Conservation (phyloP, 2,888 invertebrate genomes). For the Entomobrya proxima region DNA sequence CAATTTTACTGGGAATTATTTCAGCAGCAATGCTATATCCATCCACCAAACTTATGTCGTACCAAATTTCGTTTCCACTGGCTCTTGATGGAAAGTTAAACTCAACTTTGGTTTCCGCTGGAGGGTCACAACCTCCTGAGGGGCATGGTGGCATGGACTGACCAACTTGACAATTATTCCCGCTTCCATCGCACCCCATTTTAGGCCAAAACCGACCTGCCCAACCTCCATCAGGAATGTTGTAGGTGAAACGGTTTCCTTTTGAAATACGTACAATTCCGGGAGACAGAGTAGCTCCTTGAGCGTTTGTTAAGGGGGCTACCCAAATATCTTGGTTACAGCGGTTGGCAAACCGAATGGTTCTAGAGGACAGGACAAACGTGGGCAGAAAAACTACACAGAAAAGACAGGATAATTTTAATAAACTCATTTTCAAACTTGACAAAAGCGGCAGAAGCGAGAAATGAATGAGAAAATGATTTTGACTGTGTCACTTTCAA, state of each 20-base stretch:
- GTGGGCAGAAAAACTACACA: too few relatives aligned
- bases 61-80: constrained; percentile 78
- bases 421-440: too few relatives aligned
- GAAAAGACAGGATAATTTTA: too few relatives aligned
- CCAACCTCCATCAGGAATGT: constrained; percentile 62
- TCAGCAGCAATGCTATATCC: constrained; percentile 78
- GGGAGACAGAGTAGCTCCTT: constrained; percentile 41
- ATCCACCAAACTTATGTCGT: constrained; percentile 80
- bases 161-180: constrained; percentile 75
- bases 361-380: neutral
- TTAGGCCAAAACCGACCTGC: constrained; percentile 67
- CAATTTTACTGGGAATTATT: constrained; percentile 66
- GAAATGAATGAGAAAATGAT: too few relatives aligned
- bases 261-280: constrained; percentile 25
- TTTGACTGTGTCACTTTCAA: too few relatives aligned
- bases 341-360: constrained; percentile 46
- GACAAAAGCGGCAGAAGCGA: too few relatives aligned
- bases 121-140: constrained; percentile 68
- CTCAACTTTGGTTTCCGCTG: constrained; percentile 73
- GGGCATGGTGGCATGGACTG: constrained; percentile 43
- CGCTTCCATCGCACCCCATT: constrained; percentile 44
- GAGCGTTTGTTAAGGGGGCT: constrained; percentile 44
- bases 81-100: constrained; percentile 76
- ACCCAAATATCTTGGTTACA: constrained; percentile 57
- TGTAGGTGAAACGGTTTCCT: constrained; percentile 19